Percentiles rank a stretch among this genome's conserved stretches.
Conservation (phyloP, 2,888 invertebrate genomes). For the Galeopsomyia nigrocyanea region DNA sequence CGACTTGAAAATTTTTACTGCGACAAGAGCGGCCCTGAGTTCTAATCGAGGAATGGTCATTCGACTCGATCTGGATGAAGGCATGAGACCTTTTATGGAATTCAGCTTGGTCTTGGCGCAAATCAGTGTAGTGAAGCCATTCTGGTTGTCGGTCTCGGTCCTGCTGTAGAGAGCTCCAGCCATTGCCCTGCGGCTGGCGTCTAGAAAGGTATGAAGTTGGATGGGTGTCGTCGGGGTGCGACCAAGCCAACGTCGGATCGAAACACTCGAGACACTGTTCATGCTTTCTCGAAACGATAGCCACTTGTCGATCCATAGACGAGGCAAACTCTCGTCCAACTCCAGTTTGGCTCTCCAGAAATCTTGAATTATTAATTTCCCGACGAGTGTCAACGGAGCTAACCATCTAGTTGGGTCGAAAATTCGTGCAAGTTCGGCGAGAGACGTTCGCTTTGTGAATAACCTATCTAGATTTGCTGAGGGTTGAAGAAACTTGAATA, state of each 20-base stretch:
- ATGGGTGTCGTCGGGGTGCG: background rate
- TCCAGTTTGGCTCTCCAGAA: too few relatives aligned
- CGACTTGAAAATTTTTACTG: background rate
- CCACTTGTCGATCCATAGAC: too few relatives aligned
- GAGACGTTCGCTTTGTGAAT: too few relatives aligned
- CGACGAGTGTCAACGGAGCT: too few relatives aligned
- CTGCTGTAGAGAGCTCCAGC: constrained; percentile 10
- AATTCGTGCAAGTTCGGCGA: too few relatives aligned
- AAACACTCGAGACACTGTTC: background rate
- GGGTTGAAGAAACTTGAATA: background rate
- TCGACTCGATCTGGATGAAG: background rate
- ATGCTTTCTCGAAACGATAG: background rate
- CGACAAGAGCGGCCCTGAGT: background rate
- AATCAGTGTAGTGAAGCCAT: background rate
- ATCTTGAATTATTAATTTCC: too few relatives aligned
- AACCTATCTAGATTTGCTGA: too few relatives aligned
- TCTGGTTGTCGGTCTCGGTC: too few relatives aligned
- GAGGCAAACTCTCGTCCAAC: too few relatives aligned
- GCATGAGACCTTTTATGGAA: background rate
- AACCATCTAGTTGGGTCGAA: too few relatives aligned
- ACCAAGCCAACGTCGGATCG: constrained; percentile 9
- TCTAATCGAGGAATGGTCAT: constrained; percentile 20
- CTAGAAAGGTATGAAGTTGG: constrained; percentile 18
- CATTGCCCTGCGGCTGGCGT: constrained; percentile 13
- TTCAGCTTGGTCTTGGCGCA: constrained; percentile 21